phyloP scores from a whole-genome alignment of 2,797 vertebrate genomes.

The Enteromius mattozi region DNA sequence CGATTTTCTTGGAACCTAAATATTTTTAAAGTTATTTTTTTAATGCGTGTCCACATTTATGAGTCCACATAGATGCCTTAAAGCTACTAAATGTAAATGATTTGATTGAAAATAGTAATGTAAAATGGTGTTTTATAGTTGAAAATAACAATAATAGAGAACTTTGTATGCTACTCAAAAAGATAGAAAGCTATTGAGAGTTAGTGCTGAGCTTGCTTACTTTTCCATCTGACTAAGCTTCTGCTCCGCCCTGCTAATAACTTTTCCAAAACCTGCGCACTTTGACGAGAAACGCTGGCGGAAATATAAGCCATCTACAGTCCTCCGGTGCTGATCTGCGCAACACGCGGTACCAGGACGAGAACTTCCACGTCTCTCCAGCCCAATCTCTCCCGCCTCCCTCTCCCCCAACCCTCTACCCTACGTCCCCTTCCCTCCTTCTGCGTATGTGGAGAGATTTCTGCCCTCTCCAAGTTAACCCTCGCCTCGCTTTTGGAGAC shows the following conservation, averaged over 20 bases:
- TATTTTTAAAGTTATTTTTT: neutral
- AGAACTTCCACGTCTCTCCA: slow-evolving; percentile 69
- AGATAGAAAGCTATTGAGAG: neutral
- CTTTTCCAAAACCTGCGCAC: slow-evolving; percentile 57
- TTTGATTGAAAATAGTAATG: neutral
- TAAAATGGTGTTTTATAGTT: neutral
- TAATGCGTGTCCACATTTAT: neutral
- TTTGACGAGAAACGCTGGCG: slow-evolving; percentile 63
- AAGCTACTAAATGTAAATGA: neutral
- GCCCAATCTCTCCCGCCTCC: slow-evolving; percentile 61
- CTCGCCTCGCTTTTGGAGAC: slow-evolving; percentile 45
- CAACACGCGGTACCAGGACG: slow-evolving; percentile 73
- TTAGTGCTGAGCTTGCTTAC: slow-evolving; percentile 24
- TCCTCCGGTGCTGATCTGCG: slow-evolving; percentile 65
- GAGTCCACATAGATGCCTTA: neutral
- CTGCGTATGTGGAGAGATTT: slow-evolving; percentile 53
- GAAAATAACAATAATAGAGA: neutral
- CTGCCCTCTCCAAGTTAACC: slow-evolving; percentile 63
- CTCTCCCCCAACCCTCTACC: slow-evolving; percentile 44
- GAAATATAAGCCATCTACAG: slow-evolving; percentile 60
- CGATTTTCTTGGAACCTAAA: neutral
- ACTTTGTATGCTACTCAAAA: neutral
- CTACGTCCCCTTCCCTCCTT: slow-evolving; percentile 43
- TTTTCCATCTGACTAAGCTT: slow-evolving; percentile 66
- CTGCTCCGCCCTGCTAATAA: slow-evolving; percentile 66